Conservation (phyloP, 2,888 invertebrate species). For the Neuroscelio doddi region DNA sequence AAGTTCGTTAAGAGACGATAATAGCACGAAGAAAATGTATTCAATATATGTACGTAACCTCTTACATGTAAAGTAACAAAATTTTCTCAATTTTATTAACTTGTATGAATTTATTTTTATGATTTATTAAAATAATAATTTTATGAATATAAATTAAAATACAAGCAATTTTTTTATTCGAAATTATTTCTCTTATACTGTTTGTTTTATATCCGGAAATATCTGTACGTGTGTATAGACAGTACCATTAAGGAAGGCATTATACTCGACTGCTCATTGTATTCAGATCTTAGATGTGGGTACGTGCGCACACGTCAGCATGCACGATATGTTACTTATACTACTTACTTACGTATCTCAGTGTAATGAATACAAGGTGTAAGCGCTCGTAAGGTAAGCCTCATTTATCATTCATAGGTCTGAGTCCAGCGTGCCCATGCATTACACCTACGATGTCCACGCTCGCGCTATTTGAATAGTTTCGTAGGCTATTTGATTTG, state of each 20-base stretch:
- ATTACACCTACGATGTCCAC: slow-evolving; percentile 54
- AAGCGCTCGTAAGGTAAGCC: slow-evolving; percentile 44
- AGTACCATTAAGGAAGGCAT: slow-evolving; percentile 60
- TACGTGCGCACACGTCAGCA: slow-evolving; percentile 41
- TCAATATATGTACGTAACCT: neutral
- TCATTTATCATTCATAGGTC: slow-evolving; percentile 66
- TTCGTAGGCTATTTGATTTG: slow-evolving; percentile 28
- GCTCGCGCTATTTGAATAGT: slow-evolving; percentile 42
- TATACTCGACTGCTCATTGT: slow-evolving; percentile 63
- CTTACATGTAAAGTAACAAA: no score
- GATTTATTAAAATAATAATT: no score
- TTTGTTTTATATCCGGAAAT: neutral
- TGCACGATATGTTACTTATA: slow-evolving; percentile 39
- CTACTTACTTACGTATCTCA: slow-evolving; percentile 5
- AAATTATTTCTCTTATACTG: neutral
- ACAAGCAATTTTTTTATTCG: no score
- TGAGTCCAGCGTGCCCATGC: slow-evolving; percentile 44
- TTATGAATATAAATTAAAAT: no score
- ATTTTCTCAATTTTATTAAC: no score
- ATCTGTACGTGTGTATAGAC: slow-evolving; percentile 17
- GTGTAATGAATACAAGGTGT: slow-evolving; percentile 22
- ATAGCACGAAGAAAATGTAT: slow-evolving; percentile 10
- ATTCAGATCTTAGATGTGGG: slow-evolving; percentile 60
- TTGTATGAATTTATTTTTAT: no score
- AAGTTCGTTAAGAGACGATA: slow-evolving; percentile 40